Evolutionary conservation across 2,113 vertebrate genomes (phyloP).

Genomic region (Scartelaos histophorus): DNA sequence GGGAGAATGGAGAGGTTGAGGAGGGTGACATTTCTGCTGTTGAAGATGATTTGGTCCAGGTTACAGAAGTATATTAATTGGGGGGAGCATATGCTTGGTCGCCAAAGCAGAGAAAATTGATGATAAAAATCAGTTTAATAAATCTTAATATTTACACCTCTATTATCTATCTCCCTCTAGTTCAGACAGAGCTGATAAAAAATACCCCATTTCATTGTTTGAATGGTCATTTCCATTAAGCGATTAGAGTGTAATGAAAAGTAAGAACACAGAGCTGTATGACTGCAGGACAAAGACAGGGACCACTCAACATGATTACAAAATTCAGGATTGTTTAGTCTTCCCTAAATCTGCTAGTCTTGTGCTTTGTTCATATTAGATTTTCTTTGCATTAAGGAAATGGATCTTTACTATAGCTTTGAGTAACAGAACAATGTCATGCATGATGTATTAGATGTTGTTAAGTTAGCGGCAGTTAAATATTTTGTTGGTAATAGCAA

Average conservation of each 20-base stretch:
- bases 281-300: constrained; percentile 16
- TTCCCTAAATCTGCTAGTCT: background rate
- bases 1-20: background rate
- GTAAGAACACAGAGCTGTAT: constrained; percentile 1
- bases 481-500: constrained; percentile 17
- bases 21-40: background rate
- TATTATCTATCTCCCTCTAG: too few relatives aligned
- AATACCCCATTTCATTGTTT: background rate
- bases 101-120: background rate
- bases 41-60: too few relatives aligned
- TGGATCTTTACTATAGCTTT: constrained; percentile 1
- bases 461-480: background rate
- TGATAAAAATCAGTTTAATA: background rate
- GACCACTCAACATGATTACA: constrained; percentile 30
- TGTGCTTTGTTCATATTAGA: constrained; percentile 48
- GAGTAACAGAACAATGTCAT: background rate
- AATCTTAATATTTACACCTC: too few relatives aligned
- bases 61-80: background rate
- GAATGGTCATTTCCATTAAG: constrained; percentile 7
- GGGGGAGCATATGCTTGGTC: background rate
- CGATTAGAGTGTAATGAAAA: constrained; percentile 12
- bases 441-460: background rate
- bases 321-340: constrained; percentile 9
- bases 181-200: too few relatives aligned
- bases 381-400: constrained; percentile 51